Base-by-base conservation (phyloP, 2,888 invertebrate species). In the Melinaea marsaeus region DNA sequence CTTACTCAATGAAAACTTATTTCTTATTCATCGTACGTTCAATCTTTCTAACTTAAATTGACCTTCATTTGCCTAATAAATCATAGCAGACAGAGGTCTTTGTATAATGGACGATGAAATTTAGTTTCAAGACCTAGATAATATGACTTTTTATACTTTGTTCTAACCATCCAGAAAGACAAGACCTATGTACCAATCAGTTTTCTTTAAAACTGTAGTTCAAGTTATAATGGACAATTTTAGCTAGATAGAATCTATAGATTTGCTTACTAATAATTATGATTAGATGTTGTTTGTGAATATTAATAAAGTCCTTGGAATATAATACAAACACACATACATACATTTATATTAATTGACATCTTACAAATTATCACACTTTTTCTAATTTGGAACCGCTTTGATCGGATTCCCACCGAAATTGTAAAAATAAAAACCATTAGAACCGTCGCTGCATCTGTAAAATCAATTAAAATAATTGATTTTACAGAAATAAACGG, bases 401-500 rank as follows among this genome's bases (percentile, higher is more conserved):
- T 51, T 51, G 51, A 51, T 51, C 51, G 4, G 32, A 51, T 51
- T 51, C 51, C 51, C 32, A 7, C 32, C 22, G 32, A 32, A 22
- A 0, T 3, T 6, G 11, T 9, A 9, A 42, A 42, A 63, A 61
- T 63, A 65, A 75, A 68, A 62, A 73, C 74, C 75, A 75, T 70
- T 69, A 69, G 63, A 62, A 47, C 62, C 68, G 62, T 58, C 66
- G 64, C 68, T 71, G 74, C 81, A 80, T 84, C 86, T 86, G 88
- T 85, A 77, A 81, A 84, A 86, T 87, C 89, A 88, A 88, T 89
- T 89, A 86, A 81, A 82, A 81, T 87, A 88, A 90, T 89, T 86
- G 88, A 86, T 83, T 81, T 81, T 78, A 86, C 84, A 83, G 86
- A 87, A 88, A 88, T 84, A 84, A 81, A 81, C 73, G 85, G 86